Percentiles rank a stretch among this genome's conserved stretches.
phyloP scores from a whole-genome alignment of 2,888 invertebrate genomes.

The Diarsia brunnea region DNA sequence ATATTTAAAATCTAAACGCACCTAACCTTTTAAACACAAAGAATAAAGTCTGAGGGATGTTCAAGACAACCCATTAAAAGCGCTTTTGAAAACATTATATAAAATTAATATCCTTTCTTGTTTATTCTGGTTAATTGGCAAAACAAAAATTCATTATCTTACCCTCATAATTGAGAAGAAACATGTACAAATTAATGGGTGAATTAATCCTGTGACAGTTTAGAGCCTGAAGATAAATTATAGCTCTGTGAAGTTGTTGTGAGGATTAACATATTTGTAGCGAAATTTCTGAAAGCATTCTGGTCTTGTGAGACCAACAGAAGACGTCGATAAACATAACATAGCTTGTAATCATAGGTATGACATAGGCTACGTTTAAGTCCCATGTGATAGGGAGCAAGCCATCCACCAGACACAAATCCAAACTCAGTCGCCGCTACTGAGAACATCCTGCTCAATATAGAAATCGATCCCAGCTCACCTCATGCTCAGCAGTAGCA shows the following conservation, averaged over 20 bases:
- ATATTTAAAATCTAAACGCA: slow-evolving; percentile 31
- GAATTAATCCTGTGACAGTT: slow-evolving; percentile 41
- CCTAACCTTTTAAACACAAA: slow-evolving; percentile 21
- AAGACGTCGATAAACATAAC: neutral
- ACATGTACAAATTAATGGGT: slow-evolving; percentile 33
- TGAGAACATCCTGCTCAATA: neutral
- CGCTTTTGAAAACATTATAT: slow-evolving; percentile 55
- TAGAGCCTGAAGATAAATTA: slow-evolving; percentile 4
- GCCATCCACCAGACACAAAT: neutral
- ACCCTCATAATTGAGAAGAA: slow-evolving; percentile 54
- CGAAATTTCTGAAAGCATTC: neutral
- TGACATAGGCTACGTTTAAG: neutral
- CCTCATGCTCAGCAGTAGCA: neutral
- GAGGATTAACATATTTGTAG: neutral
- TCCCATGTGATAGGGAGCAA: neutral
- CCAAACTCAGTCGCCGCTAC: neutral
- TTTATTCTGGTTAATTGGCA: slow-evolving; percentile 59
- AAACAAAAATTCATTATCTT: slow-evolving; percentile 64
- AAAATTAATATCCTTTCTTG: slow-evolving; percentile 61
- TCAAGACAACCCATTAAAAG: slow-evolving; percentile 54
- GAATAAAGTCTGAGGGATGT: slow-evolving; percentile 25
- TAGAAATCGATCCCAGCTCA: neutral
- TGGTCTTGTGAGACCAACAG: neutral
- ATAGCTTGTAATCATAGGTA: neutral
- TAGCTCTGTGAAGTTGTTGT: neutral